Evolutionary conservation across 2,888 invertebrate genomes (phyloP).

Genomic region (Electrophaes corylata): DNA sequence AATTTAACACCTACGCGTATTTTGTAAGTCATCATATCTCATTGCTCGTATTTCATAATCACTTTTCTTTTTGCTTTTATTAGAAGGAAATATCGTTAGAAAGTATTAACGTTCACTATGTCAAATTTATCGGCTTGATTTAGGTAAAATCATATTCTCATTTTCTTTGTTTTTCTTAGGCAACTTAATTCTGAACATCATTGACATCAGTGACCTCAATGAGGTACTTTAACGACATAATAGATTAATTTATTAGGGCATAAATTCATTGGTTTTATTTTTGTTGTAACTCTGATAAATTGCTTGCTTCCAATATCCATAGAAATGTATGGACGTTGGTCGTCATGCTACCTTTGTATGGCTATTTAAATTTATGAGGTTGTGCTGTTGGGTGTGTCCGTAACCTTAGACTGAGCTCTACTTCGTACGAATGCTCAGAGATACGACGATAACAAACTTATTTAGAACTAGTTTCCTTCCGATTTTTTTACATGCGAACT

Average conservation of each 20-base stretch:
- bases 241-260: slow-evolving; percentile 6
- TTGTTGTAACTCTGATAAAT: neutral
- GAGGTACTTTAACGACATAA: slow-evolving; percentile 4
- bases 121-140: neutral
- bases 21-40: slow-evolving; percentile 24
- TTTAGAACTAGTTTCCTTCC: no score
- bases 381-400: neutral
- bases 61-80: neutral
- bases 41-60: no score
- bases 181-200: neutral
- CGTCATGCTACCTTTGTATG: neutral
- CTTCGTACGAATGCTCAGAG: neutral
- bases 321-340: neutral
- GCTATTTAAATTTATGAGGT: neutral
- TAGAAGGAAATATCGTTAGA: neutral
- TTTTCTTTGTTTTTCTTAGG: slow-evolving; percentile 5
- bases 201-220: slow-evolving; percentile 13
- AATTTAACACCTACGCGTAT: slow-evolving; percentile 36
- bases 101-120: neutral
- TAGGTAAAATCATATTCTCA: neutral
- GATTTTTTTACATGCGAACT: no score
- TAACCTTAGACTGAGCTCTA: neutral
- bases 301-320: neutral
- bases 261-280: neutral
- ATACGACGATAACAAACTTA: neutral